Evolutionary conservation across 2,888 invertebrate species (phyloP).

Genomic region (Drosophila barbarae): DNA sequence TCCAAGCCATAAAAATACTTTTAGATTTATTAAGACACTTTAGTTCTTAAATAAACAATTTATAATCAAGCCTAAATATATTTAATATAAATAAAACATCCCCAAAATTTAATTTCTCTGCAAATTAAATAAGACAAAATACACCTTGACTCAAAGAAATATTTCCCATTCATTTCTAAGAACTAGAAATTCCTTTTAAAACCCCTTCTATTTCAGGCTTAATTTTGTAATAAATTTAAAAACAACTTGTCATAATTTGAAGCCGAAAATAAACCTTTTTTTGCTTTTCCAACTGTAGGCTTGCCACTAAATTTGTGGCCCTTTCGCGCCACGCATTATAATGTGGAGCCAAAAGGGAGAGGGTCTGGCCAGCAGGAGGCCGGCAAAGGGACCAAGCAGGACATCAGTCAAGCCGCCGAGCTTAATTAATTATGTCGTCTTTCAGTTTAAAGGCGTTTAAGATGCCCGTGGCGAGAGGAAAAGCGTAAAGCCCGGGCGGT

Average conservation of each 20-base stretch:
- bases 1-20: neutral
- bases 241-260: conserved; percentile 1
- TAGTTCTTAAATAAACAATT: neutral
- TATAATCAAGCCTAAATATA: neutral
- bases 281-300: conserved; percentile 11
- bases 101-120: too few relatives aligned
- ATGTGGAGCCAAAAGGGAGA: conserved; percentile 36
- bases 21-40: neutral
- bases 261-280: neutral
- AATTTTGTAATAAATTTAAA: neutral
- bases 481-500: conserved; percentile 1
- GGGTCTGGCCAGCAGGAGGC: conserved; percentile 22
- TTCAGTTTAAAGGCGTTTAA: conserved; percentile 74
- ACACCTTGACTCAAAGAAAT: neutral
- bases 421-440: conserved; percentile 76
- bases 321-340: conserved; percentile 68
- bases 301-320: conserved; percentile 53
- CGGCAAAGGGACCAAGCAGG: conserved; percentile 18
- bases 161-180: neutral
- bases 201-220: too few relatives aligned
- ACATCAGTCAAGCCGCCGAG: conserved; percentile 69
- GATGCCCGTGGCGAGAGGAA: conserved; percentile 30
- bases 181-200: neutral
- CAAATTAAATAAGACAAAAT: neutral
- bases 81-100: neutral